Percentiles rank a stretch among this genome's conserved stretches.
Evolutionary conservation across 1,140 invertebrate species (phyloP).

Genomic region (Teleopsis dalmanni): DNA sequence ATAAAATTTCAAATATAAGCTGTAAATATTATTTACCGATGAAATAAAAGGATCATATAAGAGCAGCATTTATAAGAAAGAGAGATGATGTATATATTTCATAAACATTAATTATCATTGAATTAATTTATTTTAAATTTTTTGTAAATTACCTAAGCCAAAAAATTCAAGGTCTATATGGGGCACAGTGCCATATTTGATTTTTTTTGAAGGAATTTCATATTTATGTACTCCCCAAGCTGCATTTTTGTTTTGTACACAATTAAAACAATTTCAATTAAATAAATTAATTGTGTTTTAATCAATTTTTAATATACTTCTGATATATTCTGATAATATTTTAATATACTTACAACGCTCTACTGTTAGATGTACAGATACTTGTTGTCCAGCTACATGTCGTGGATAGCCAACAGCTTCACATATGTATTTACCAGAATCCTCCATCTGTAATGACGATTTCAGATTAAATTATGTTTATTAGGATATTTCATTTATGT

Average conservation of each 20-base stretch:
- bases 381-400: slow-evolving; percentile 47
- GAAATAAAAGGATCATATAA: too few relatives aligned
- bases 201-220: slow-evolving; percentile 27
- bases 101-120: too few relatives aligned
- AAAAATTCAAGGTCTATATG: slow-evolving; percentile 43
- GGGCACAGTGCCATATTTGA: slow-evolving; percentile 40
- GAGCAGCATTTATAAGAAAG: neutral
- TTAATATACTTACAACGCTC: slow-evolving; percentile 61
- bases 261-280: neutral
- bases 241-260: slow-evolving; percentile 25
- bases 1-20: too few relatives aligned
- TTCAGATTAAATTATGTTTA: neutral
- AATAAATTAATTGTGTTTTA: neutral
- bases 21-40: too few relatives aligned
- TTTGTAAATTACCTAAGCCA: slow-evolving; percentile 31
- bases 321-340: neutral
- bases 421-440: slow-evolving; percentile 75
- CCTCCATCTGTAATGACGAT: slow-evolving; percentile 49
- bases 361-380: slow-evolving; percentile 60
- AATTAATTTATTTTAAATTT: too few relatives aligned
- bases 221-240: slow-evolving; percentile 43
- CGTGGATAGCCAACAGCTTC: slow-evolving; percentile 59
- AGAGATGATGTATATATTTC: too few relatives aligned
- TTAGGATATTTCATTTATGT: neutral
- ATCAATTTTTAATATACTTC: neutral